Percentiles rank a stretch among this genome's conserved stretches.
phyloP scores from a whole-genome alignment of 1,140 invertebrate species.

The Odontomachus brunneus region DNA sequence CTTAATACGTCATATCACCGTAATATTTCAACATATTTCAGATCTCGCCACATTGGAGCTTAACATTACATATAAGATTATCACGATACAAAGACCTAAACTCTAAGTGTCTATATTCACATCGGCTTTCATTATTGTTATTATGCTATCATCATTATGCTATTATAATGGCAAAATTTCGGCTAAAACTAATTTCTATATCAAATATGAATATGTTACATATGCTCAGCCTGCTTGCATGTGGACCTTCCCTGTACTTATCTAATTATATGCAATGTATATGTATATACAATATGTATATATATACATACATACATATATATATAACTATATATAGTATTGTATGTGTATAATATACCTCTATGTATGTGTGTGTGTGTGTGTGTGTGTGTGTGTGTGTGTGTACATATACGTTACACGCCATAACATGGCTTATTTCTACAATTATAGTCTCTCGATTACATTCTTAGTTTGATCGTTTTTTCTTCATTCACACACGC shows the following conservation, averaged over 20 bases:
- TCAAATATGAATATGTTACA: slow-evolving; percentile 75
- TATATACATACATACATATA: too few species aligned
- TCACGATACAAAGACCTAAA: slow-evolving; percentile 71
- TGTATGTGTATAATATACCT: too few species aligned
- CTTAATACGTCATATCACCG: slow-evolving; percentile 55
- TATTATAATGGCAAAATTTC: slow-evolving; percentile 77
- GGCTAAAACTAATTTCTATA: slow-evolving; percentile 65
- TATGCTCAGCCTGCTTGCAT: slow-evolving; percentile 46
- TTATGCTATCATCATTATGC: slow-evolving; percentile 70
- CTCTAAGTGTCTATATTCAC: slow-evolving; percentile 75
- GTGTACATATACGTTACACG: not conserved
- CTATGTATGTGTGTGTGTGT: not conserved
- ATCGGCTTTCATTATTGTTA: slow-evolving; percentile 60
- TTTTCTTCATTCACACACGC: not conserved
- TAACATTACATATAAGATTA: slow-evolving; percentile 51
- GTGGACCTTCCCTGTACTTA: slow-evolving; percentile 49
- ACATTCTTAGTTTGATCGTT: slow-evolving; percentile 62
- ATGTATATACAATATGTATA: too few species aligned
- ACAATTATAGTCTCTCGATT: slow-evolving; percentile 62
- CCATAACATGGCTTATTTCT: slow-evolving; percentile 55
- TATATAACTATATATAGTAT: too few species aligned
- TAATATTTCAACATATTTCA: slow-evolving; percentile 51
- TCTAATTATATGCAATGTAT: not conserved
- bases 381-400: not conserved
- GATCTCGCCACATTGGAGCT: slow-evolving; percentile 55